Percentiles rank a stretch among this genome's conserved stretches.
These are phyloP conservation scores for Phorcus lineatus DNA, from an alignment of 2,888 invertebrate genomes.

Conservation along the genomic window DNA sequence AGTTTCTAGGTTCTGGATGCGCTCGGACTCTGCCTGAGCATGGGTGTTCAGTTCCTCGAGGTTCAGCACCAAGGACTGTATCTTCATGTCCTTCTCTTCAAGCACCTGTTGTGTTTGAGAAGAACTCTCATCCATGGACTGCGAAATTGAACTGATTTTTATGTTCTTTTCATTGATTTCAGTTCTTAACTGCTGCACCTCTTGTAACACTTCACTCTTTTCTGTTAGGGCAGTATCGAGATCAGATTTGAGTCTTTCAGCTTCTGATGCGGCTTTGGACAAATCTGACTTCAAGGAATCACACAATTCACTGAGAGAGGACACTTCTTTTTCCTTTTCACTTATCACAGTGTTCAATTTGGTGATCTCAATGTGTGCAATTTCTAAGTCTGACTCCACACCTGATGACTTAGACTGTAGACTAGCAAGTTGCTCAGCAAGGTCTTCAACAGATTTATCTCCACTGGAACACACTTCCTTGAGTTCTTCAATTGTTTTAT, in stretches of 20 bases:
- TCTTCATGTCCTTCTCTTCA: slow-evolving; percentile 33
- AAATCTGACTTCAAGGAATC: slow-evolving; percentile 35
- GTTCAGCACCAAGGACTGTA: slow-evolving; percentile 33
- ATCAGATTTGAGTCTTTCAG: slow-evolving; percentile 19
- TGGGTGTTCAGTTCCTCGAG: slow-evolving; percentile 12
- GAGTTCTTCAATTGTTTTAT: slow-evolving; percentile 4
- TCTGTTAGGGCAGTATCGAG: slow-evolving; percentile 12
- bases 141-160: slow-evolving; percentile 29
- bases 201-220: slow-evolving; percentile 25
- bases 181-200: slow-evolving; percentile 33
- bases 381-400: background rate
- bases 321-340: slow-evolving; percentile 16
- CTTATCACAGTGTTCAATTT: background rate
- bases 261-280: slow-evolving; percentile 26
- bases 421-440: slow-evolving; percentile 20
- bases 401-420: background rate
- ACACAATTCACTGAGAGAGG: slow-evolving; percentile 26
- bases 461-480: slow-evolving; percentile 6
- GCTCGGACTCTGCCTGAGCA: slow-evolving; percentile 13
- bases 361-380: background rate
- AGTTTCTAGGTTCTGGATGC: slow-evolving; percentile 27
- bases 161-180: slow-evolving; percentile 36
- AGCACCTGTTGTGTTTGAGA: slow-evolving; percentile 31
- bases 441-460: slow-evolving; percentile 23
- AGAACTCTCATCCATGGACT: slow-evolving; percentile 32